Base-by-base conservation (phyloP, 1,140 invertebrate genomes). In the Drosophila pseudoobscura region DNA sequence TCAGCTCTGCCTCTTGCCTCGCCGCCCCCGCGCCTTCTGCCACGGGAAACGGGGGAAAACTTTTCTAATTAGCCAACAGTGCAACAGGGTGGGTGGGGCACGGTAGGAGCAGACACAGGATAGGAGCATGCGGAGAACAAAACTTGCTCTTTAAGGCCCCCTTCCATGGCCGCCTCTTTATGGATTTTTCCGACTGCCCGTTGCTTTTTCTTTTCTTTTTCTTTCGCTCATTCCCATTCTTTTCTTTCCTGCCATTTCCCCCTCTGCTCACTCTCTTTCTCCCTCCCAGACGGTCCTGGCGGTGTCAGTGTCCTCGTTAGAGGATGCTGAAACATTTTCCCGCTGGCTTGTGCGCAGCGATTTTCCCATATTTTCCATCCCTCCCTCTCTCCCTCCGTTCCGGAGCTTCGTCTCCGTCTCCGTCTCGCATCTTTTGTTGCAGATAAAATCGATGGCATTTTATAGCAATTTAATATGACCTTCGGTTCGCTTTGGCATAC, bases 381-480 rank as follows among this genome's bases (percentile, higher is more conserved):
- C 35, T 39, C 35, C 35, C 1, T 35, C 9, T 7, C 29, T 7
- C 29, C 29, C 6, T 31, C 7, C 29, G 24, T 5, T 24, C 5
- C 2, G 24, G 24, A 24, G 24, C 29, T 35, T 1, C 35, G 9
- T 39, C 31, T 9, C 8, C 35, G 9, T 39, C 31, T 9, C 8
- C 31, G 31, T 35, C 35, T 74, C 62, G 46, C 46, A 50, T 75
- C 83, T 78, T 87, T 89, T 91, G 84, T 90, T 88, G 89, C 85
- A 90, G 70, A 80, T 80, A 89, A 91, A 91, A 91, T 91, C 89
- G 82, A 91, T 91, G 89, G 74, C 75, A 77, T 89, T 91, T 91
- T 91, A 91, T 91, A 79, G 89, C 89, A 91, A 91, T 91, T 91
- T 91, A 91, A 91, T 91, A 89, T 91, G 89, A 91, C 89, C 89